phyloP scores from a whole-genome alignment of 2,888 invertebrate genomes.

The Iphiclides podalirius region DNA sequence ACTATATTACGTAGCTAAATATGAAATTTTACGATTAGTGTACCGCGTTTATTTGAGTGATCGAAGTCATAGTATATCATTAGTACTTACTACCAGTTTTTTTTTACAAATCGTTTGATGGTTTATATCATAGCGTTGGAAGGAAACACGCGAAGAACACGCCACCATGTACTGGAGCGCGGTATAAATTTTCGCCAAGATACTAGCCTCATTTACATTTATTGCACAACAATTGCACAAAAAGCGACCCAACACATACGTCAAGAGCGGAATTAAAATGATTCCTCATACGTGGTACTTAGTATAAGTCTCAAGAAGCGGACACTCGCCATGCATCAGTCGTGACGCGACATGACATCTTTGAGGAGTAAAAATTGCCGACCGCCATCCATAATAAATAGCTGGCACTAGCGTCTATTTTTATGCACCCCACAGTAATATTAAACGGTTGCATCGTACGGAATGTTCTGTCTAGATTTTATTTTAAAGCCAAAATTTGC shows the following conservation, averaged over 20 bases:
- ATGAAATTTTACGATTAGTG: no score
- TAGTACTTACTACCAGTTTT: no score
- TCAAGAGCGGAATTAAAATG: slow-evolving; percentile 44
- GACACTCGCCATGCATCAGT: slow-evolving; percentile 60
- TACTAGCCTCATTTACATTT: slow-evolving; percentile 21
- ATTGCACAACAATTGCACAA: slow-evolving; percentile 22
- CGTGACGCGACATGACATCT: slow-evolving; percentile 44
- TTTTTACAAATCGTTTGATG: no score
- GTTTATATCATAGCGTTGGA: no score
- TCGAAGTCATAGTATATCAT: no score
- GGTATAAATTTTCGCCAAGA: slow-evolving; percentile 9
- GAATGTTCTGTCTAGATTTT: slow-evolving; percentile 14
- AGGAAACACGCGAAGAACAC: background rate
- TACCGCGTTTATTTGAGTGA: no score
- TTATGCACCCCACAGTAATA: slow-evolving; percentile 32
- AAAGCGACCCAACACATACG: slow-evolving; percentile 36
- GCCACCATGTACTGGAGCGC: no score
- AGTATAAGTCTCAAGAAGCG: slow-evolving; percentile 58
- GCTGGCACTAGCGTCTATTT: slow-evolving; percentile 30
- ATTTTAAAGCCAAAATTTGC: no score
- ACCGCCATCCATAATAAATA: slow-evolving; percentile 34
- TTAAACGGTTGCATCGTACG: slow-evolving; percentile 27
- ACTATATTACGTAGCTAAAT: no score
- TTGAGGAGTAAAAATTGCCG: slow-evolving; percentile 58
- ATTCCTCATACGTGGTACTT: slow-evolving; percentile 52